Conservation (phyloP, 2,113 vertebrate genomes). For the Axis porcinus region DNA sequence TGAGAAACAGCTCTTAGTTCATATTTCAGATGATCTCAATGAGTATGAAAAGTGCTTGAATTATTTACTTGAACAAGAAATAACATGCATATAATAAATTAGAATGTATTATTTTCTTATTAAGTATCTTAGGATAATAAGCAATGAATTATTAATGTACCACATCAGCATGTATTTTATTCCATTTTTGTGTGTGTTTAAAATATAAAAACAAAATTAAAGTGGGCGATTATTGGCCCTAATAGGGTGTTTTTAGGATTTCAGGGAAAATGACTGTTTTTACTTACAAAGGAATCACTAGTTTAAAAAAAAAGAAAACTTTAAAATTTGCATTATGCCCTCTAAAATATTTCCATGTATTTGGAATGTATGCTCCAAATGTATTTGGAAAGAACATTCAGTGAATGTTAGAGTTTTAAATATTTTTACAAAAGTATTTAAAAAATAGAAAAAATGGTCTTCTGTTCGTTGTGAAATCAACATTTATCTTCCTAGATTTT, state of each 20-base stretch:
- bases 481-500: neutral
- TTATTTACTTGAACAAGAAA: conserved; percentile 56
- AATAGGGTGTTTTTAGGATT: neutral
- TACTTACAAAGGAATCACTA: neutral
- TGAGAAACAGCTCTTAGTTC: conserved; percentile 25
- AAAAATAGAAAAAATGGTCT: neutral
- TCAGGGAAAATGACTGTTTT: neutral
- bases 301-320: neutral
- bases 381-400: neutral
- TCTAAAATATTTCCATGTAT: neutral
- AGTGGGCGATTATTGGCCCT: neutral
- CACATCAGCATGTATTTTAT: neutral
- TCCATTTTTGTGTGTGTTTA: neutral
- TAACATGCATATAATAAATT: conserved; percentile 51
- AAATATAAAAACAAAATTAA: neutral
- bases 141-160: conserved; percentile 38
- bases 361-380: neutral
- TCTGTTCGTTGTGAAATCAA: neutral
- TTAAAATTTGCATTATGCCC: neutral
- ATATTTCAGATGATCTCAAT: conserved; percentile 40
- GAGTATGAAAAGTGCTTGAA: conserved; percentile 36
- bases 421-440: neutral
- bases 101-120: conserved; percentile 44
- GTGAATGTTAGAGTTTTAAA: neutral
- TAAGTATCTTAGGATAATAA: conserved; percentile 51